phyloP scores from a whole-genome alignment of 2,888 invertebrate species.

The Anthophora plumipes region DNA sequence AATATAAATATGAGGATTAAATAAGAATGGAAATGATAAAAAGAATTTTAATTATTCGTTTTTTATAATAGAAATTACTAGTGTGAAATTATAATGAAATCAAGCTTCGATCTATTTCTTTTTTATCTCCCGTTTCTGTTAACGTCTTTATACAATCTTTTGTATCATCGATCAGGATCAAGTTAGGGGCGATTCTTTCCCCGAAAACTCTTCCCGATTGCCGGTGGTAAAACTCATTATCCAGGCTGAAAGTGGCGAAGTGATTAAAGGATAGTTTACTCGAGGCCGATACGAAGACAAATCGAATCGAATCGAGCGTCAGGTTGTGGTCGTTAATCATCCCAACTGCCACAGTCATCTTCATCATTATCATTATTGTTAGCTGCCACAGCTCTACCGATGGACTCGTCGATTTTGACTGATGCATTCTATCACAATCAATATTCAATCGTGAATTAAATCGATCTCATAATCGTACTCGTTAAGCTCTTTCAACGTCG shows the following conservation, averaged over 20 bases:
- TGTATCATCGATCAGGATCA: constrained; percentile 65
- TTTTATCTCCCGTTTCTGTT: background rate
- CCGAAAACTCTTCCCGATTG: constrained; percentile 55
- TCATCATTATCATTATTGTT: constrained; percentile 71
- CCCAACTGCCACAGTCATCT: constrained; percentile 70
- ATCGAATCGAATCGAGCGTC: constrained; percentile 68
- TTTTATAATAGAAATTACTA: background rate
- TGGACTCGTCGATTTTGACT: constrained; percentile 61
- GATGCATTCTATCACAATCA: constrained; percentile 58
- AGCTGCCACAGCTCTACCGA: constrained; percentile 47
- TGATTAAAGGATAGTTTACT: constrained; percentile 72
- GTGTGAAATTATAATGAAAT: background rate
- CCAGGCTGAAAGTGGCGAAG: constrained; percentile 58
- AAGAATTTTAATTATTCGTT: too few relatives aligned
- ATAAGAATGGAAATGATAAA: too few relatives aligned
- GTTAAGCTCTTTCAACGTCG: constrained; percentile 33
- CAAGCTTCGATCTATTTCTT: background rate
- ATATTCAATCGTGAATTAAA: constrained; percentile 64
- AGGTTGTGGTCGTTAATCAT: constrained; percentile 69
- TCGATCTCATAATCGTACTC: constrained; percentile 59
- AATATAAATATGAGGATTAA: too few relatives aligned
- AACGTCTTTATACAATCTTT: constrained; percentile 8
- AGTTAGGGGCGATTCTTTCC: constrained; percentile 52
- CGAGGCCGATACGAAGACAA: constrained; percentile 65
- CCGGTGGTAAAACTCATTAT: constrained; percentile 71